Conservation (phyloP, 92 coral and sea anemone species). For the Meandrina meandrites region DNA sequence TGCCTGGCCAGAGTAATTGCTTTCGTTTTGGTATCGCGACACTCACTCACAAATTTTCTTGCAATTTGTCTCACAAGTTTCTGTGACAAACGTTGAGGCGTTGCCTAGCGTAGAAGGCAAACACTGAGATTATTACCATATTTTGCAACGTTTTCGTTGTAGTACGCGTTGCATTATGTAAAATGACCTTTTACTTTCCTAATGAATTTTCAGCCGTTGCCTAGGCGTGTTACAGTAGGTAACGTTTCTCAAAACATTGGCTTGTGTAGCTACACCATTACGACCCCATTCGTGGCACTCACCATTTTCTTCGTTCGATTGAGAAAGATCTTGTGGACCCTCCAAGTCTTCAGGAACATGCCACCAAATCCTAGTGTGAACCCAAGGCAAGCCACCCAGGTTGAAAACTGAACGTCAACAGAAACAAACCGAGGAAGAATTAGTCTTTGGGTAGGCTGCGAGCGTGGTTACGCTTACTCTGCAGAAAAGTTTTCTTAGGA, state of each 20-base stretch:
- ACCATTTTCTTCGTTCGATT: conserved; percentile 64
- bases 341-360: conserved; percentile 85
- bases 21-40: no score
- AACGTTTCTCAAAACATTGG: not conserved
- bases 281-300: not conserved
- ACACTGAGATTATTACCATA: no score
- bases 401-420: conserved; percentile 50
- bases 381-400: conserved; percentile 74
- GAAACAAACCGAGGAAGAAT: not conserved
- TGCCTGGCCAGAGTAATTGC: no score
- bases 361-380: conserved; percentile 82
- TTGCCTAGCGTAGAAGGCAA: no score
- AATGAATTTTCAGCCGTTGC: not conserved
- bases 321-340: conserved; percentile 75
- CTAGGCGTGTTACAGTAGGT: not conserved
- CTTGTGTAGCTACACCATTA: not conserved
- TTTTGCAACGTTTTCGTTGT: no score
- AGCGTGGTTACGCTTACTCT: no score
- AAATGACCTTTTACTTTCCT: not conserved
- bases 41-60: no score
- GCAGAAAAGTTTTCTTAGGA: no score
- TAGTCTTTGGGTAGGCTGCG: no score
- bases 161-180: no score
- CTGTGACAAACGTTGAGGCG: no score
- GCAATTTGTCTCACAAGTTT: no score